Conservation (phyloP, 2,888 invertebrate genomes). For the Tolmerus cingulatus region DNA sequence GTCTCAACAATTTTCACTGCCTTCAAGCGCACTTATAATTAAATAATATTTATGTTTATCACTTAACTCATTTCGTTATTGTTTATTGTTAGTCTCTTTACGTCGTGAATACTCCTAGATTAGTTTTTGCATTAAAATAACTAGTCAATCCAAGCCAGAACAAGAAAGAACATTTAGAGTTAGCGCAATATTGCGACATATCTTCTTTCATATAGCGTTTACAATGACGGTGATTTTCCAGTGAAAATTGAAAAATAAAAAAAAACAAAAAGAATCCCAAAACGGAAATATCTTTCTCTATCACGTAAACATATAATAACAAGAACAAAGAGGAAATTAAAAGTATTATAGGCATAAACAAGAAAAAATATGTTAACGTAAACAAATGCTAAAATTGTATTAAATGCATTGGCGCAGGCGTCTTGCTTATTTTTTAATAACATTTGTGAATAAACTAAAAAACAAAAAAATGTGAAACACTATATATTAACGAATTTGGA, state of each 20-base stretch:
- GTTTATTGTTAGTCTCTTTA: background rate
- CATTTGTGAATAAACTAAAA: slow-evolving; percentile 29
- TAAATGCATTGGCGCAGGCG: slow-evolving; percentile 47
- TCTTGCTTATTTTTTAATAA: slow-evolving; percentile 48
- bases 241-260: background rate
- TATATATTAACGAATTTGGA: slow-evolving; percentile 29
- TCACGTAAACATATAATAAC: slow-evolving; percentile 27
- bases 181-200: slow-evolving; percentile 49
- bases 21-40: background rate
- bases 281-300: slow-evolving; percentile 29
- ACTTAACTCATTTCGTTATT: background rate
- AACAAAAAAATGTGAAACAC: slow-evolving; percentile 8
- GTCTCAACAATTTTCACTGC: background rate
- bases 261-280: background rate
- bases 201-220: slow-evolving; percentile 43
- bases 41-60: background rate
- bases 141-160: slow-evolving; percentile 4
- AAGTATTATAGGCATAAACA: slow-evolving; percentile 34
- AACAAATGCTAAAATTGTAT: slow-evolving; percentile 26
- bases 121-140: background rate
- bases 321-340: slow-evolving; percentile 26
- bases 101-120: background rate
- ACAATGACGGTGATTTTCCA: slow-evolving; percentile 32
- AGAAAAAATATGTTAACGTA: slow-evolving; percentile 31
- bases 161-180: slow-evolving; percentile 38